These are phyloP conservation scores for Egretta garzetta DNA, from an alignment of 2,113 vertebrate genomes.

Conservation along the genomic window DNA sequence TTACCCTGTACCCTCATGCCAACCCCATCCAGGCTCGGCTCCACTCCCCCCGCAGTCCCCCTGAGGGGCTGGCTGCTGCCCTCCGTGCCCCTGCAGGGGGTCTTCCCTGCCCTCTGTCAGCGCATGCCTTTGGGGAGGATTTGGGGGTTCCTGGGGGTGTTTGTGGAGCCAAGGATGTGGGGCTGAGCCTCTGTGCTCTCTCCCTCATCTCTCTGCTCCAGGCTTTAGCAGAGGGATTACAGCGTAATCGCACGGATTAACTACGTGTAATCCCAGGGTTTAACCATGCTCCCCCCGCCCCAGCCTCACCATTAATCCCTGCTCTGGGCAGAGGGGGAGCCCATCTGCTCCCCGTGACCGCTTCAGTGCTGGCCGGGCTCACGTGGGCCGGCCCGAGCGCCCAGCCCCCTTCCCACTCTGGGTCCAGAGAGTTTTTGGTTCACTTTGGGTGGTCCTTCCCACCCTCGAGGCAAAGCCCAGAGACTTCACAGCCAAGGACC, in stretches of 20 bases:
- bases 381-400: rapidly evolving
- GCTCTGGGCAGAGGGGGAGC: rapidly evolving
- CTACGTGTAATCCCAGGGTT: background rate
- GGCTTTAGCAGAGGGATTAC: background rate
- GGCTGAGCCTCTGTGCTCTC: rapidly evolving
- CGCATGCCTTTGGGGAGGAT: background rate
- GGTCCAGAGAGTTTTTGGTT: background rate
- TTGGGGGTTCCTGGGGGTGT: background rate
- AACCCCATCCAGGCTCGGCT: rapidly evolving
- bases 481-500: background rate
- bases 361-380: rapidly evolving
- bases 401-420: rapidly evolving
- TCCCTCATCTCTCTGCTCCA: rapidly evolving
- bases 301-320: background rate
- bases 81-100: background rate
- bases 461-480: rapidly evolving
- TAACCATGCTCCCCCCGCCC: background rate
- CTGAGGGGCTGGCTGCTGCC: background rate
- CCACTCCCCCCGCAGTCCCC: rapidly evolving
- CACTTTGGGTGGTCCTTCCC: background rate
- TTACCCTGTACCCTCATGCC: rapidly evolving
- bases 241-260: background rate
- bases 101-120: background rate
- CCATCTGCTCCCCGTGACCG: background rate
- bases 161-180: background rate